A percentile compares a stretch with the other conserved stretches of the same genome.
These are phyloP conservation scores for Zeus faber DNA, from an alignment of 2,113 vertebrate genomes.

Conservation along the genomic window DNA sequence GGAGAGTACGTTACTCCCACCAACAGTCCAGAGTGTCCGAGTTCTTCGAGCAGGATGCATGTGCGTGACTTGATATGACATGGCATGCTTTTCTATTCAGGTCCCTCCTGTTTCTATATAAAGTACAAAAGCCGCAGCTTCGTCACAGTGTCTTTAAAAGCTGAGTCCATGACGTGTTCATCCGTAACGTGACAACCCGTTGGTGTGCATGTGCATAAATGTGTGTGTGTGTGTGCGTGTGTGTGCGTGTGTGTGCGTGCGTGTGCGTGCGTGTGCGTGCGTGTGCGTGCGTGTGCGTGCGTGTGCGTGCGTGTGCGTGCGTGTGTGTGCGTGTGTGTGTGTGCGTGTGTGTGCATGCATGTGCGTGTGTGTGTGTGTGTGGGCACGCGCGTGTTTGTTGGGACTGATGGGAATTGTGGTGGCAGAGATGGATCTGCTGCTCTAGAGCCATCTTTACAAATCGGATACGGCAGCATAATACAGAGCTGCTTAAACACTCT, in stretches of 20 bases:
- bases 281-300: conserved; percentile 7
- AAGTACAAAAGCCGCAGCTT: conserved; percentile 1
- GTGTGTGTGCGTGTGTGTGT: conserved; percentile 4
- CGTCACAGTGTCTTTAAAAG: not conserved
- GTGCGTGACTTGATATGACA: conserved; percentile 5
- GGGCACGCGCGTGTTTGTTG: conserved; percentile 8
- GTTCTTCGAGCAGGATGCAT: not conserved
- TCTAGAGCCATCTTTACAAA: conserved; percentile 51
- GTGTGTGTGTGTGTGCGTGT: not conserved
- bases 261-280: not conserved
- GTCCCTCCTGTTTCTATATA: not conserved
- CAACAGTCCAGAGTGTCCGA: not conserved
- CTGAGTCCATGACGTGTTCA: conserved; percentile 1
- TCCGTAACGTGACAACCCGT: not conserved
- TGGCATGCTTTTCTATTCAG: not conserved
- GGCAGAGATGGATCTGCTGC: conserved; percentile 49
- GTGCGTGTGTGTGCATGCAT: not conserved
- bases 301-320: not conserved
- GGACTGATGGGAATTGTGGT: conserved; percentile 42
- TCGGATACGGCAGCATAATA: conserved; percentile 50
- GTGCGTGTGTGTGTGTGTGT: conserved; percentile 1
- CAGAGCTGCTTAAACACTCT: conserved; percentile 41
- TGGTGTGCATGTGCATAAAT: not conserved
- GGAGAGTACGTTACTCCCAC: conserved; percentile 7
- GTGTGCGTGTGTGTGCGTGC: conserved; percentile 1